phyloP scores from a whole-genome alignment of 2,888 invertebrate genomes.

The Erebia aethiops region DNA sequence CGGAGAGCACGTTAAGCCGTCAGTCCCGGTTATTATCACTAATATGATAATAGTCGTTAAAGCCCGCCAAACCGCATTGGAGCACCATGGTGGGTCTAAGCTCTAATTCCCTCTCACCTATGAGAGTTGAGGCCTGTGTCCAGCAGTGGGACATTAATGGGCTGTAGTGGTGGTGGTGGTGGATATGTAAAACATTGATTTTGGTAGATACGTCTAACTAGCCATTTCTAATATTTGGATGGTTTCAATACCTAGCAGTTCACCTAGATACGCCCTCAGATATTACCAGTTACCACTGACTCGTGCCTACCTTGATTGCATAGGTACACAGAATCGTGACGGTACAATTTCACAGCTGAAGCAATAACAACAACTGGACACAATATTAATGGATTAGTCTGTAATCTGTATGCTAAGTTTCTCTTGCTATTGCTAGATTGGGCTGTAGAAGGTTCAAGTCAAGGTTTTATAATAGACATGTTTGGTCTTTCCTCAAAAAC shows the following conservation, averaged over 20 bases:
- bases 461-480: not conserved
- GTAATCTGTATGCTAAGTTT: conserved; percentile 5
- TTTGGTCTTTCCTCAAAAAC: no score
- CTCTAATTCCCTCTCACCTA: no score
- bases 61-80: no score
- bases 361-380: conserved; percentile 16
- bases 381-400: conserved; percentile 10
- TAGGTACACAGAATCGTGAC: conserved; percentile 6
- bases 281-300: conserved; percentile 8
- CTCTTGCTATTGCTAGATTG: not conserved
- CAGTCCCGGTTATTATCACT: no score
- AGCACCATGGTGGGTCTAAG: no score
- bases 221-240: not conserved
- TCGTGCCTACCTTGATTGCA: not conserved
- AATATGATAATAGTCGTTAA: no score
- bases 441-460: not conserved
- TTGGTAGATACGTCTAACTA: no score
- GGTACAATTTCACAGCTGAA: conserved; percentile 17
- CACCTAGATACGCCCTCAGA: not conserved
- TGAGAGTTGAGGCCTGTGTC: no score
- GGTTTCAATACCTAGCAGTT: not conserved
- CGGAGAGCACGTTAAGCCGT: no score
- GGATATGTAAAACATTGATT: no score
- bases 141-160: no score
- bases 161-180: no score